These are phyloP conservation scores for Uromys caudimaculatus DNA, from an alignment of 2,797 vertebrate species.

Conservation along the genomic window DNA sequence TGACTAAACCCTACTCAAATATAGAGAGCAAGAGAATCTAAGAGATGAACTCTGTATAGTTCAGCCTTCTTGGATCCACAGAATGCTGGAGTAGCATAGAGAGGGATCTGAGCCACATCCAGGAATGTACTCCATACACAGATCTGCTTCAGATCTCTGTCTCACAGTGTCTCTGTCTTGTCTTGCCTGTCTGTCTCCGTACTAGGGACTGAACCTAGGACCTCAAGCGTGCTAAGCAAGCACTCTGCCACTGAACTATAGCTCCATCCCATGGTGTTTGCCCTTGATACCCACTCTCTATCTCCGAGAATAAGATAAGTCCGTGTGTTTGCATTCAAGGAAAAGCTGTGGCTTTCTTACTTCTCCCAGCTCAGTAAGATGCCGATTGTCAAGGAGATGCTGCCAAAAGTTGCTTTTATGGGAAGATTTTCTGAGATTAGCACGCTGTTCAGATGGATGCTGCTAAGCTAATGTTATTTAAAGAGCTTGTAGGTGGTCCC, in stretches of 20 bases:
- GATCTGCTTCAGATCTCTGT: background rate
- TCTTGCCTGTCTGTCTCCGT: background rate
- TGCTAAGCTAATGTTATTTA: constrained; percentile 67
- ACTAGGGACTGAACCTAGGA: background rate
- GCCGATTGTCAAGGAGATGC: constrained; percentile 22
- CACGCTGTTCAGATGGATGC: constrained; percentile 61
- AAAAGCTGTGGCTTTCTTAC: background rate
- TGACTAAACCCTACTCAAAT: background rate
- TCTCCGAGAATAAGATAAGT: background rate
- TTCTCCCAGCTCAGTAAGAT: constrained; percentile 38
- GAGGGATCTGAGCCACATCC: background rate
- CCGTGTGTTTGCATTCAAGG: background rate
- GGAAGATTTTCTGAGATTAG: constrained; percentile 75
- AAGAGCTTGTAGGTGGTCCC: constrained; percentile 55
- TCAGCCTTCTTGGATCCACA: background rate
- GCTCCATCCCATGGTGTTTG: accelerated
- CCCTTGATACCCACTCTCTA: background rate
- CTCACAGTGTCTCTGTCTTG: background rate
- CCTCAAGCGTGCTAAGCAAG: background rate
- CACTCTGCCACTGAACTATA: background rate
- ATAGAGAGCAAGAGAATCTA: background rate
- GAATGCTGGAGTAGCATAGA: background rate
- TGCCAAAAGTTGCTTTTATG: constrained; percentile 69
- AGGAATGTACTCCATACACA: background rate
- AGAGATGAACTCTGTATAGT: background rate